Evolutionary conservation across 2,113 vertebrate species (phyloP).

Genomic region (Amphiprion ocellaris): DNA sequence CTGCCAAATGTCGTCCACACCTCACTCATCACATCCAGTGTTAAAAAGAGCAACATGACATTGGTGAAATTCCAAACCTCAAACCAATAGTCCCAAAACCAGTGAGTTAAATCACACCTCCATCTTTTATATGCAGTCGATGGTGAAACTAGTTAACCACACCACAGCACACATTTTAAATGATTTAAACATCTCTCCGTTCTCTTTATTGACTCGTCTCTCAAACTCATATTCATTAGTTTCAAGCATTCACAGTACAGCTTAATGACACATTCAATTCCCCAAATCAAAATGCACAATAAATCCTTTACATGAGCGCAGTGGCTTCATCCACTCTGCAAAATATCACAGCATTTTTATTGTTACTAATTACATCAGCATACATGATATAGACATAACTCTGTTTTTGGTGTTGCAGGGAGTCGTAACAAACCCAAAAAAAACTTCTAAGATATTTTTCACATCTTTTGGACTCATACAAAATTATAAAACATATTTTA

Average conservation of each 20-base stretch:
- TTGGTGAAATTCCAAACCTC: no score
- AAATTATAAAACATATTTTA: constrained; percentile 20
- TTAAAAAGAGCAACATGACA: no score
- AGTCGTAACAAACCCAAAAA: not conserved
- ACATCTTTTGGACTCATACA: constrained; percentile 48
- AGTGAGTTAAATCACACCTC: no score
- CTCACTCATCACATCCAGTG: no score
- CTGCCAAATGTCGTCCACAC: no score
- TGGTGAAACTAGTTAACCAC: no score
- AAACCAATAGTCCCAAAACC: no score
- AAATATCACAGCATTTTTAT: constrained; percentile 21
- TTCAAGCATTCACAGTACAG: constrained; percentile 26
- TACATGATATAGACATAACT: not conserved
- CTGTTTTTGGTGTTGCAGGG: constrained; percentile 22
- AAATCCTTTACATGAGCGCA: constrained; percentile 23
- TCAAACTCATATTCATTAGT: constrained; percentile 1
- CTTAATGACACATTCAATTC: constrained; percentile 16
- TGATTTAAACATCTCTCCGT: constrained; percentile 14
- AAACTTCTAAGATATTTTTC: constrained; percentile 6
- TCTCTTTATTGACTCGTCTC: constrained; percentile 59
- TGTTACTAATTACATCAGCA: constrained; percentile 7
- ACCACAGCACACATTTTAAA: not conserved
- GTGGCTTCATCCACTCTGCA: constrained; percentile 31
- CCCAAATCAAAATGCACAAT: constrained; percentile 16
- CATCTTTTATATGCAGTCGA: no score